Base-by-base conservation (phyloP, 1,140 invertebrate species). In the Wasmannia auropunctata region DNA sequence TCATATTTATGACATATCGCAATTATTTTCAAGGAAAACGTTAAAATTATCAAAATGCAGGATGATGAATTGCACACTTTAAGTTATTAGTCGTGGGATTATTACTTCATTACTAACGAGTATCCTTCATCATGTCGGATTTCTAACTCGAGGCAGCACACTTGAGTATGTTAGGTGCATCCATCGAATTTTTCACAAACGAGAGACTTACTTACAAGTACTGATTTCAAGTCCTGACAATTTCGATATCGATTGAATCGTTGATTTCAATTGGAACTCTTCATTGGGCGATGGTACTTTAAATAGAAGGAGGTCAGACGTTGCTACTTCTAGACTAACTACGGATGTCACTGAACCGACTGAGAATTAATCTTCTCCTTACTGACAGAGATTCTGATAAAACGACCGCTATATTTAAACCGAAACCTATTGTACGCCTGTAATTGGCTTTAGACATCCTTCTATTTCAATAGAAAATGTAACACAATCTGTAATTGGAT, bases 271-370 rank as follows among this genome's bases (percentile, higher is more conserved):
- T 58, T 22, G 60, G 28, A 83, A 31, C 54, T 40, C 28, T 22
- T 88, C 63, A 83, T 90, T 79, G 76, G 51, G 58, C 54, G 28
- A 79, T 74, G 72, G 40, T 37, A 63, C 84, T 88, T 88, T 91
- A 91, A 90, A 91, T 91, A 91, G 86, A 88, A 91, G 34, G 88
- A 90, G 89, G 89, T 90, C 89, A 90, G 89, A 90, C 88, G 77
- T 70, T 83, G 74, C 86, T 91, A 91, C 88, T 90, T 90, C 88
- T 88, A 90, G 77, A 91, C 60, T 88, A 90, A 88, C 77, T 85
- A 74, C 74, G 63, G 77, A 84, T 91, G 89, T 91, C 88, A 86
- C 76, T 91, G 88, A 91, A 91, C 89, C 67, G 65, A 74, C 86
- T 76, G 77, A 10, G 49, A 51, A 90, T 91, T 91, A 86, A 83